These are phyloP conservation scores for Empis livida DNA, from an alignment of 2,888 invertebrate genomes.

Conservation along the genomic window DNA sequence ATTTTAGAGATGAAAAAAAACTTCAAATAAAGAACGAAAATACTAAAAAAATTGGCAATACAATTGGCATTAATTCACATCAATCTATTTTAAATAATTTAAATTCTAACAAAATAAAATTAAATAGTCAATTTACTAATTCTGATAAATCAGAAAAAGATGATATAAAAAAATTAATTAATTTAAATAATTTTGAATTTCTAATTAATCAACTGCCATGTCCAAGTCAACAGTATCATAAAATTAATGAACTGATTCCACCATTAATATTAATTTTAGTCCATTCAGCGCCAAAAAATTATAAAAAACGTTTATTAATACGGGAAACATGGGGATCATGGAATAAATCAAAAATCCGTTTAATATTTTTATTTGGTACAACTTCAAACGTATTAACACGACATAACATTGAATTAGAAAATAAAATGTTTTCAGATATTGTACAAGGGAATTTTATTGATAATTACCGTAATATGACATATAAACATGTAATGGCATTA, in stretches of 20 bases:
- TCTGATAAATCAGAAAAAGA: conserved; percentile 15
- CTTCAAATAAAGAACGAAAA: no score
- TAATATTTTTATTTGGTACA: conserved; percentile 56
- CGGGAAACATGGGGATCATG: conserved; percentile 60
- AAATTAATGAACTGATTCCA: neutral
- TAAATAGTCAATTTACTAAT: neutral
- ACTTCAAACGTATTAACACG: conserved; percentile 33
- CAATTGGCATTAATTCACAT: no score
- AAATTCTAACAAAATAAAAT: no score
- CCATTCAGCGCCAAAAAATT: conserved; percentile 55
- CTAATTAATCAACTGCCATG: conserved; percentile 45
- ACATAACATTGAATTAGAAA: conserved; percentile 39
- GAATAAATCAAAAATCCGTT: conserved; percentile 36
- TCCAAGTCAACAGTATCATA: no score
- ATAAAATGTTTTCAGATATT: conserved; percentile 47
- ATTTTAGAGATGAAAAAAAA: no score
- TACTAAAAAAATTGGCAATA: no score
- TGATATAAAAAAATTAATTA: conserved; percentile 38
- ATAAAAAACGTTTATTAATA: conserved; percentile 50
- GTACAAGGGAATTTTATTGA: conserved; percentile 67
- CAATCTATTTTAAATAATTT: no score
- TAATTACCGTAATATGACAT: conserved; percentile 68
- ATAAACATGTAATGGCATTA: conserved; percentile 71
- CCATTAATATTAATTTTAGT: conserved; percentile 50
- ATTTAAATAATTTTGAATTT: conserved; percentile 49